phyloP scores from a whole-genome alignment of 2,888 invertebrate species.

The Ichneumoninae sp. region DNA sequence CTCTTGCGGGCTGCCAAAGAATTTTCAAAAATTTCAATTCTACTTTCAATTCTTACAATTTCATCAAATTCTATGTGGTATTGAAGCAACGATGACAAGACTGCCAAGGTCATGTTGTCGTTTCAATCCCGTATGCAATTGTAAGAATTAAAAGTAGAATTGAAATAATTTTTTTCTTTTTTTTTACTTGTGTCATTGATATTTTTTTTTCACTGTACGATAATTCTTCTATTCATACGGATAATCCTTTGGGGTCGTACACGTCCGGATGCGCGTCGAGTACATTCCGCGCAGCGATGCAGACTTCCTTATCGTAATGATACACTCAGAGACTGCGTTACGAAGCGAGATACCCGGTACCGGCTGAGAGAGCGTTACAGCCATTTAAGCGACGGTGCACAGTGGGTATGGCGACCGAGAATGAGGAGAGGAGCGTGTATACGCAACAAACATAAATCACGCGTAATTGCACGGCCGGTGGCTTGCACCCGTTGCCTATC shows the following conservation, averaged over 20 bases:
- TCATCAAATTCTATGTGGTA: no score
- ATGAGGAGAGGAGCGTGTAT: slow-evolving; percentile 51
- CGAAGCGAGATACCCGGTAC: slow-evolving; percentile 33
- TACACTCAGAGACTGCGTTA: slow-evolving; percentile 46
- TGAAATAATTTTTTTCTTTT: no score
- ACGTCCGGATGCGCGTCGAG: slow-evolving; percentile 37
- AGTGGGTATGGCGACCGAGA: slow-evolving; percentile 41
- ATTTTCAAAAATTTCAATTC: no score
- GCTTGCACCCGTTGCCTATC: slow-evolving; percentile 52
- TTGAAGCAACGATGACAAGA: no score
- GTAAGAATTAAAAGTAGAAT: no score
- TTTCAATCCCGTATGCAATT: no score
- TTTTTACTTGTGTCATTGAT: no score
- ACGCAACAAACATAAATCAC: slow-evolving; percentile 70
- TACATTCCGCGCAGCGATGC: slow-evolving; percentile 35
- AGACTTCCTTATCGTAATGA: slow-evolving; percentile 65
- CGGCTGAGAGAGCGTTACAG: slow-evolving; percentile 60
- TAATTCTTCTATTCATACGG: background rate
- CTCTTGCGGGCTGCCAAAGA: no score
- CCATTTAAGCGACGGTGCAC: slow-evolving; percentile 37
- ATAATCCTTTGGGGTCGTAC: slow-evolving; percentile 36
- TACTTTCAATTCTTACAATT: no score
- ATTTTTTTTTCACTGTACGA: background rate
- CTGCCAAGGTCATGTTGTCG: no score
- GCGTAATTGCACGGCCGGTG: slow-evolving; percentile 67